Base-by-base conservation (phyloP, 1,140 invertebrate species). In the Nixonia krombeini region DNA sequence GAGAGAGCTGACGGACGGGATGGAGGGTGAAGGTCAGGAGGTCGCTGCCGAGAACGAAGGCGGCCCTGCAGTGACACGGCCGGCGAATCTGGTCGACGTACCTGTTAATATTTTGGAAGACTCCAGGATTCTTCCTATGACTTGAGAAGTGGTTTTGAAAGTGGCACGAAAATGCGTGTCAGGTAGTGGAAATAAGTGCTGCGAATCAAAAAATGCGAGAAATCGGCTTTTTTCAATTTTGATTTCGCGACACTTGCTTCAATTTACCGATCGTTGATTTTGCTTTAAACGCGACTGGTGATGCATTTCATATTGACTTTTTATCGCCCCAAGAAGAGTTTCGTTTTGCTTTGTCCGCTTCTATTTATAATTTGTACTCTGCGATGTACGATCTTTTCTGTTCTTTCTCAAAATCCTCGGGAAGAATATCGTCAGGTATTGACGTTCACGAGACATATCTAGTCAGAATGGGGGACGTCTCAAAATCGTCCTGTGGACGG, bases 1-100 rank as follows among this genome's bases (percentile, higher is more conserved):
- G 28, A 74, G 85, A 25, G 85, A 87, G 35, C 66, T 86, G 23
- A 83, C 73, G 0, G 78, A 70, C 0, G 70, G 62, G 4, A 25
- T 31, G 10, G 74, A 72, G 4, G 28, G 15, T 5, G 68, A 70
- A 4, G 57, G 50, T 16, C 51, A 44, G 0, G 76, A 81, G 0
- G 51, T 29, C 28, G 73, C 41, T 16, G 47, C 37, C 4, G 59
- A 72, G 13, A 61, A 29, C 18, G 64, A 59, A 29, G 28, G 3
- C 16, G 23, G n/a, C 75, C 3, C 72, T n/a, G n/a, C n/a, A n/a
- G n/a, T 73, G 0, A 31, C 68, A 1, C 57, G 69, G 0, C 64
- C 56, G 31, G 4, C 51, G 1, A 68, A 68, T 23, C 58, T 77
- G 35, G 68, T 75, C n/a, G 78, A 79, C 26, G 68, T 77, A 49